Conservation (phyloP, 2,113 vertebrate species). For the Thamnaconus septentrionalis region DNA sequence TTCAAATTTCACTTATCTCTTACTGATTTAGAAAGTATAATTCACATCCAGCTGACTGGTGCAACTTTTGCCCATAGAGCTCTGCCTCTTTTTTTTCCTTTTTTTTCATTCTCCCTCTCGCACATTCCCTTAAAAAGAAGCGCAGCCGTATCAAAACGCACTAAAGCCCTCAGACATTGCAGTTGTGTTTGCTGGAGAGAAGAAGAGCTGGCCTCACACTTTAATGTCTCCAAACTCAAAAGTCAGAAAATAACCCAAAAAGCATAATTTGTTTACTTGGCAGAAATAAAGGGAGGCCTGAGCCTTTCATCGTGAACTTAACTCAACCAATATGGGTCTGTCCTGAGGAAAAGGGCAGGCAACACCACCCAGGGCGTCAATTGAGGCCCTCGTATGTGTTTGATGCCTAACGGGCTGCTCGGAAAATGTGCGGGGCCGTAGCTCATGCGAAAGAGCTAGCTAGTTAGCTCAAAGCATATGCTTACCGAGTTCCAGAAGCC, state of each 20-base stretch:
- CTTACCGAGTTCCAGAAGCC: conserved; percentile 40
- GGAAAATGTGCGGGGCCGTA: conserved; percentile 20
- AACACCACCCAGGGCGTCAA: conserved; percentile 56
- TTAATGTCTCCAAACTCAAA: conserved; percentile 57
- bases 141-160: conserved; percentile 26
- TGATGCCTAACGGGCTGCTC: conserved; percentile 33
- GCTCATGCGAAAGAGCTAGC: conserved; percentile 24
- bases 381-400: conserved; percentile 36
- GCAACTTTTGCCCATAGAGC: neutral
- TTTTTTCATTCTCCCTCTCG: conserved; percentile 4
- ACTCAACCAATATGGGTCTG: conserved; percentile 30
- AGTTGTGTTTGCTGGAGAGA: conserved; percentile 19
- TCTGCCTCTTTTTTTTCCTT: neutral
- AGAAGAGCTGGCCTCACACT: conserved; percentile 59
- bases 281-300: conserved; percentile 56
- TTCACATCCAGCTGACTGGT: conserved; percentile 40
- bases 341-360: conserved; percentile 36
- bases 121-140: conserved; percentile 21
- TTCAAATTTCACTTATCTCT: conserved; percentile 37
- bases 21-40: conserved; percentile 33
- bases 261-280: conserved; percentile 70
- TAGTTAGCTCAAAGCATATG: conserved; percentile 53
- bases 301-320: conserved; percentile 64
- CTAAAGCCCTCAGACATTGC: conserved; percentile 29
- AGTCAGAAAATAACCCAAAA: conserved; percentile 53